These are phyloP conservation scores for Agriopis leucophaearia DNA, from an alignment of 2,888 invertebrate genomes.

Conservation along the genomic window DNA sequence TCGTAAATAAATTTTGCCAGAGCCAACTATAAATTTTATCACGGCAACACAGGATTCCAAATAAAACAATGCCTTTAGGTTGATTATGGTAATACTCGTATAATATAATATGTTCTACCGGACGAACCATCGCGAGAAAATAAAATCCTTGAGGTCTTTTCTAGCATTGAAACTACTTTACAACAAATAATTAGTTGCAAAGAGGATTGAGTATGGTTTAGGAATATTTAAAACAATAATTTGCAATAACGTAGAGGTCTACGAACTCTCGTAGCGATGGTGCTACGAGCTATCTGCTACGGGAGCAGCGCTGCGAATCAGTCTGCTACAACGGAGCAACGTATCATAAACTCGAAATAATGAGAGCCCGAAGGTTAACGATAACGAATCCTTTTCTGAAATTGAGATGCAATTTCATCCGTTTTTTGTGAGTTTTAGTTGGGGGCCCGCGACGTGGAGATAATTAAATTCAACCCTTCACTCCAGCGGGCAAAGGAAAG, in stretches of 20 bases:
- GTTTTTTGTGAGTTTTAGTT: conserved; percentile 69
- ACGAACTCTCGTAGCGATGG: conserved; percentile 52
- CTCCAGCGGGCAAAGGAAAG: conserved; percentile 77
- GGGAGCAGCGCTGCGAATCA: conserved; percentile 23
- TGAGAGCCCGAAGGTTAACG: conserved; percentile 54
- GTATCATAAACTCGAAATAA: conserved; percentile 54
- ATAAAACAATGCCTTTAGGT: conserved; percentile 33
- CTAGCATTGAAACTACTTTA: neutral
- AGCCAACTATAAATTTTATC: neutral
- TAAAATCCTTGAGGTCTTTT: neutral
- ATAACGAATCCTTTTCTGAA: conserved; percentile 56
- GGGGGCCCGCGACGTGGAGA: conserved; percentile 68
- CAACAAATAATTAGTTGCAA: neutral
- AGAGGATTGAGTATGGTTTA: too few species aligned
- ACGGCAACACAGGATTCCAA: conserved; percentile 20
- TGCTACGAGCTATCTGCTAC: conserved; percentile 49
- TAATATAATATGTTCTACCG: conserved; percentile 32
- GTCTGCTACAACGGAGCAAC: conserved; percentile 42
- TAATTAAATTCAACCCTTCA: conserved; percentile 85
- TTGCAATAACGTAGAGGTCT: conserved; percentile 58
- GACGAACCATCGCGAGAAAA: neutral
- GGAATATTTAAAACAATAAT: conserved; percentile 40
- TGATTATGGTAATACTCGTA: too few species aligned
- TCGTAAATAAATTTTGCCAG: neutral
- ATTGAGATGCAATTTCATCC: conserved; percentile 69